Percentiles rank a stretch among this genome's conserved stretches.
Conservation (phyloP, 2,888 invertebrate species). For the Autographa gamma region DNA sequence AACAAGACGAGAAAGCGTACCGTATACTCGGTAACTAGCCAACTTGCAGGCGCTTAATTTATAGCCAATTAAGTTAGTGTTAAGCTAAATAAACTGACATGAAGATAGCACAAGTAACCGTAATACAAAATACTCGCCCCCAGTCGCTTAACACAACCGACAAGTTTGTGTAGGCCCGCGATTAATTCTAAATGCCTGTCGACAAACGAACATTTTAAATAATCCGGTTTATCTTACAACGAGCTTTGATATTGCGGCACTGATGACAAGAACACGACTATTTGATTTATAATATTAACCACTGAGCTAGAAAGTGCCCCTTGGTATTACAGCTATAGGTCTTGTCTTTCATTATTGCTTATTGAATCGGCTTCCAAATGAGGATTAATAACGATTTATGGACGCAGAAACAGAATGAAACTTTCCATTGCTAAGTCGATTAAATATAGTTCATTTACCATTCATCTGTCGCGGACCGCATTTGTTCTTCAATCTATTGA, state of each 20-base stretch:
- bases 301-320: slow-evolving; percentile 71
- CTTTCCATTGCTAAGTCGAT: slow-evolving; percentile 68
- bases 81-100: slow-evolving; percentile 85
- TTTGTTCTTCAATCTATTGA: slow-evolving; percentile 71
- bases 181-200: slow-evolving; percentile 64
- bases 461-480: slow-evolving; percentile 72
- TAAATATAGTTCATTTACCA: slow-evolving; percentile 72
- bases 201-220: slow-evolving; percentile 71
- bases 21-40: slow-evolving; percentile 75
- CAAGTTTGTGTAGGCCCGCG: slow-evolving; percentile 68
- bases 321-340: slow-evolving; percentile 71
- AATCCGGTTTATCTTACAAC: slow-evolving; percentile 71
- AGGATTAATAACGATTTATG: slow-evolving; percentile 84
- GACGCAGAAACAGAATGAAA: slow-evolving; percentile 67
- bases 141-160: slow-evolving; percentile 62
- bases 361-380: slow-evolving; percentile 81
- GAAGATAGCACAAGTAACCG: slow-evolving; percentile 81
- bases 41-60: slow-evolving; percentile 83
- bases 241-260: slow-evolving; percentile 75
- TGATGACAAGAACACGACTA: slow-evolving; percentile 81
- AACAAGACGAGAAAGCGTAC: slow-evolving; percentile 75
- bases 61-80: slow-evolving; percentile 87
- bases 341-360: slow-evolving; percentile 78
- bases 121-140: slow-evolving; percentile 73
- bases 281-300: slow-evolving; percentile 81